A percentile compares a stretch with the other conserved stretches of the same genome.
phyloP scores from a whole-genome alignment of 2,888 invertebrate species.

The Drosophila yooni region DNA sequence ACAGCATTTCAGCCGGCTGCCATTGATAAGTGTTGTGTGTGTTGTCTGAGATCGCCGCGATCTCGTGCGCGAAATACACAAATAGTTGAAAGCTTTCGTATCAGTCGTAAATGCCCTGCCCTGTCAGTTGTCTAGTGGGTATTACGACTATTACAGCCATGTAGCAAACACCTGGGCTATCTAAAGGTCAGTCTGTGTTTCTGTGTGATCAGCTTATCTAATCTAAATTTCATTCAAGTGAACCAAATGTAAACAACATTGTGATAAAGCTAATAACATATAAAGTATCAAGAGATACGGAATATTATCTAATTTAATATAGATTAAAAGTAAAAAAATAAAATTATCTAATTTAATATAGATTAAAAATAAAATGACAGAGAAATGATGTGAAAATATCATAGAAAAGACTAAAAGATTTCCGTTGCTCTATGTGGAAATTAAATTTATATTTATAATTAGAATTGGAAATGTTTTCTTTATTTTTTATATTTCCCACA shows the following conservation, averaged over 20 bases:
- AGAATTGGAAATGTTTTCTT: not conserved
- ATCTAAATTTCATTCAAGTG: slow-evolving; percentile 10
- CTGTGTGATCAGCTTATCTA: slow-evolving; percentile 20
- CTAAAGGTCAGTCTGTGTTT: not conserved
- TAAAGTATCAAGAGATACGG: not conserved
- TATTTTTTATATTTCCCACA: not conserved
- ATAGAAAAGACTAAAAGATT: not conserved
- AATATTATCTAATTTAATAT: not conserved
- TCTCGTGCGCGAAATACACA: slow-evolving; percentile 71
- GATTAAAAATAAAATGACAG: not conserved
- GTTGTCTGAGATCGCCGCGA: slow-evolving; percentile 54
- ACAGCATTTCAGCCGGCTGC: slow-evolving; percentile 49
- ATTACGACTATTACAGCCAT: slow-evolving; percentile 4
- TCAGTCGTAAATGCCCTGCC: slow-evolving; percentile 32
- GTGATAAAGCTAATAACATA: not conserved
- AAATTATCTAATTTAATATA: not conserved
- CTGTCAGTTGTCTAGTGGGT: slow-evolving; percentile 11
- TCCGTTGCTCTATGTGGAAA: not conserved
- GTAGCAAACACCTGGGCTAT: slow-evolving; percentile 4
- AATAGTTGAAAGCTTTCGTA: slow-evolving; percentile 50
- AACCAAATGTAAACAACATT: slow-evolving; percentile 3
- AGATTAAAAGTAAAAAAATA: not conserved
- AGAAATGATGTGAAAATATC: not conserved
- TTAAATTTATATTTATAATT: not conserved
- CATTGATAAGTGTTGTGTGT: slow-evolving; percentile 58